These are phyloP conservation scores for Pseudomugil tenellus DNA, from an alignment of 2,797 vertebrate genomes.

Conservation along the genomic window DNA sequence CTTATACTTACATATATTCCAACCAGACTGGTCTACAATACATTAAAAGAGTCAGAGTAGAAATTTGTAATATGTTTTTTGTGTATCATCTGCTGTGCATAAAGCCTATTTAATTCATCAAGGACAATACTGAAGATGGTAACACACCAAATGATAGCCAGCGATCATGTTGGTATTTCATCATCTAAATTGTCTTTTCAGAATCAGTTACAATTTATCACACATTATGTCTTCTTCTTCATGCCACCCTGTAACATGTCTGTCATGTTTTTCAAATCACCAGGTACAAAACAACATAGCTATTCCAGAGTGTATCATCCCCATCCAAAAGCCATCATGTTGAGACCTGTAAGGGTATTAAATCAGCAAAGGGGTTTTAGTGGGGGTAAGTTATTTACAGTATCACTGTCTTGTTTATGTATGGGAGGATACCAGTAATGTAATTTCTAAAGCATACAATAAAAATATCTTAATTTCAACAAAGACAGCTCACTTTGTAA, in stretches of 20 bases:
- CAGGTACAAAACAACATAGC: slow-evolving; percentile 36
- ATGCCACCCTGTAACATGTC: slow-evolving; percentile 34
- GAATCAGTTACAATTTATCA: slow-evolving; percentile 40
- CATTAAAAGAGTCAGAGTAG: slow-evolving; percentile 11
- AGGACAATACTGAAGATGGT: slow-evolving; percentile 39
- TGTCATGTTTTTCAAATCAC: slow-evolving; percentile 55
- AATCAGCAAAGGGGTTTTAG: slow-evolving; percentile 20
- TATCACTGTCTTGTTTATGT: not conserved
- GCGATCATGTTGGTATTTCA: slow-evolving; percentile 36
- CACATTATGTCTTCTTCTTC: slow-evolving; percentile 36
- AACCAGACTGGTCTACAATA: not conserved
- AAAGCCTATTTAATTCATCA: slow-evolving; percentile 50
- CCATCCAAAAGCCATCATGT: slow-evolving; percentile 34
- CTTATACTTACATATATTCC: too few relatives aligned
- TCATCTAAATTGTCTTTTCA: slow-evolving; percentile 52
- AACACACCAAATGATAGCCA: slow-evolving; percentile 35
- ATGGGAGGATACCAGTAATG: not conserved
- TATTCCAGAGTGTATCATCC: slow-evolving; percentile 25
- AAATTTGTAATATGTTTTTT: slow-evolving; percentile 36
- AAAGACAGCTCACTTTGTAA: not conserved
- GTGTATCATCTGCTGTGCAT: slow-evolving; percentile 13
- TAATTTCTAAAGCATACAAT: not conserved
- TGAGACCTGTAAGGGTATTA: slow-evolving; percentile 1
- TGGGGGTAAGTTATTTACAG: not conserved
- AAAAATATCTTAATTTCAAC: not conserved